Conservation (phyloP, 2,888 invertebrate genomes). For the Marasmarcha lunaedactyla region DNA sequence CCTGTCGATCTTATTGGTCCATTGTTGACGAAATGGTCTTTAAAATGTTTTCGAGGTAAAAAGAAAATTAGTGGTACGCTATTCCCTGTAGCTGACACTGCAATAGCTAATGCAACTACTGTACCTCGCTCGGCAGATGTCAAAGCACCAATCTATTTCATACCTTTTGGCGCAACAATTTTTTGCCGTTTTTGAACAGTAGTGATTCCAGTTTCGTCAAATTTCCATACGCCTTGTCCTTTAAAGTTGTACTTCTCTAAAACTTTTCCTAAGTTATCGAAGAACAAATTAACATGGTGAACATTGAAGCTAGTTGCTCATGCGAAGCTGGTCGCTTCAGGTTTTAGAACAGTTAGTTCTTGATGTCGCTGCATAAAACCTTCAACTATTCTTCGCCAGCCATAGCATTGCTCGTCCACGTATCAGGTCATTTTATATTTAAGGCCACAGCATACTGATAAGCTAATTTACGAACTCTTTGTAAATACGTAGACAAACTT, state of each 20-base stretch:
- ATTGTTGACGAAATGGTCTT: constrained; percentile 14
- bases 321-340: constrained; percentile 10
- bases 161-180: constrained; percentile 28
- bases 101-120: constrained; percentile 11
- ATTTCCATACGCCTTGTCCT: constrained; percentile 28
- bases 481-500: too few relatives aligned
- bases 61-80: constrained; percentile 23
- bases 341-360: constrained; percentile 7
- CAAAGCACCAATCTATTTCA: constrained; percentile 12
- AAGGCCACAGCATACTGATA: constrained; percentile 5
- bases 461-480: constrained; percentile 1
- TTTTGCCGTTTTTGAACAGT: constrained; percentile 30
- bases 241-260: constrained; percentile 7
- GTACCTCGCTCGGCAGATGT: constrained; percentile 13
- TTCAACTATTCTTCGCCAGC: constrained; percentile 10
- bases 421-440: background rate
- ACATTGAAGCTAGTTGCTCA: constrained; percentile 12
- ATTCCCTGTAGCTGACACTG: constrained; percentile 10
- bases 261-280: constrained; percentile 9
- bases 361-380: constrained; percentile 7
- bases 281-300: constrained; percentile 9
- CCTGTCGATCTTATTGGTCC: constrained; percentile 13
- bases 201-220: constrained; percentile 31
- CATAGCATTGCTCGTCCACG: background rate
- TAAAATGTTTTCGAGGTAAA: constrained; percentile 11